Evolutionary conservation across 2,797 vertebrate species (phyloP).

Genomic region (Acomys russatus): DNA sequence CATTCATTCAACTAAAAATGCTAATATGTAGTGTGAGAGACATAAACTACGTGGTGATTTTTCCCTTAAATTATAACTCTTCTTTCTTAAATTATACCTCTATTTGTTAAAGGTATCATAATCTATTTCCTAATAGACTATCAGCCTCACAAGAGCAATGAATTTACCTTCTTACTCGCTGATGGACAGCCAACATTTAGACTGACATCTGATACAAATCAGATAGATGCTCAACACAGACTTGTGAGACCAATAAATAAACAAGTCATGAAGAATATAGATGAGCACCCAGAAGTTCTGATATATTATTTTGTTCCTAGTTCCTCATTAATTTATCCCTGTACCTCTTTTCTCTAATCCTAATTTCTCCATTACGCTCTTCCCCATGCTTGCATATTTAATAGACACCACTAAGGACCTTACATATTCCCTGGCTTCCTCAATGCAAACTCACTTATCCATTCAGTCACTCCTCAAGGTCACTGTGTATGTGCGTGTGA

Average conservation of each 20-base stretch:
- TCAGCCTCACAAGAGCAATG: background rate
- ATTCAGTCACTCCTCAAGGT: background rate
- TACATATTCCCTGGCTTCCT: background rate
- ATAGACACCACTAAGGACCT: background rate
- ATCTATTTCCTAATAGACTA: background rate
- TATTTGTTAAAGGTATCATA: slow-evolving; percentile 14
- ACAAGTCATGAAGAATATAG: background rate
- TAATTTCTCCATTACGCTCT: background rate
- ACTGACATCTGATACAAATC: background rate
- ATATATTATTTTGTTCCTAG: background rate
- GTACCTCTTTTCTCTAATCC: background rate
- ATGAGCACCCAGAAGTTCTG: background rate
- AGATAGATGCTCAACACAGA: background rate
- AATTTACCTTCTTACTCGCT: background rate
- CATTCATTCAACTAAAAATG: background rate
- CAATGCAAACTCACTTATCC: background rate
- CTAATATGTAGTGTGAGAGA: background rate
- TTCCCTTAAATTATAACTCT: background rate
- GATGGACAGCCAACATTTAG: background rate
- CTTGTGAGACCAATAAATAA: background rate
- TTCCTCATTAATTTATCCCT: background rate
- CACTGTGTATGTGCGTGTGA: background rate
- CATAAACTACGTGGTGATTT: background rate
- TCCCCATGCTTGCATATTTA: background rate
- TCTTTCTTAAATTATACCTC: slow-evolving; percentile 24